These are phyloP conservation scores for Anadara kagoshimensis DNA, from an alignment of 1,140 invertebrate genomes.

Conservation along the genomic window DNA sequence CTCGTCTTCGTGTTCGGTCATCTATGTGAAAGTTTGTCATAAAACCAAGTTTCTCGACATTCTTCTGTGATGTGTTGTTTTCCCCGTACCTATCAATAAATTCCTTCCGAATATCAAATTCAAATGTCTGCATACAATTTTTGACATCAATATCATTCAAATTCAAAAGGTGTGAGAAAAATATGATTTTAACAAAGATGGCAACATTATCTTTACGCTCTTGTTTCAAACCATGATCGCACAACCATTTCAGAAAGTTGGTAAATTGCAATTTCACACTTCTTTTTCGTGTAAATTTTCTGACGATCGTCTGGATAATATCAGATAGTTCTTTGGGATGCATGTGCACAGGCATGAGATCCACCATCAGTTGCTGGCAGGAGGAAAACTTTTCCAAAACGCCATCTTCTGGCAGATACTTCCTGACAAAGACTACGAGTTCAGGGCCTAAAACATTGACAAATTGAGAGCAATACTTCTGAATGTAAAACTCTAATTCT, in stretches of 20 bases:
- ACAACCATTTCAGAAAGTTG: background rate
- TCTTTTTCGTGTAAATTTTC: background rate
- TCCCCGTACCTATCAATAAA: background rate
- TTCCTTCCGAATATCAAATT: conserved; percentile 3
- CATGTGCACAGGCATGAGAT: conserved; percentile 31
- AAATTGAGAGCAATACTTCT: conserved; percentile 14
- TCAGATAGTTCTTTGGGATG: conserved; percentile 1
- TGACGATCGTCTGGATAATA: background rate
- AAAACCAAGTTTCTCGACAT: background rate
- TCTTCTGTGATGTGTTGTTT: background rate
- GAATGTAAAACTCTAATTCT: conserved; percentile 27
- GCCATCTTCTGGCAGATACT: conserved; percentile 10
- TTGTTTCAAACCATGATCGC: background rate
- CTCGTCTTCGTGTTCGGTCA: background rate
- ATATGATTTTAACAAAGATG: conserved; percentile 9
- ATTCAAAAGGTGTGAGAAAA: conserved; percentile 15
- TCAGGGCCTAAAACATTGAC: conserved; percentile 7
- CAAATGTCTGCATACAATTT: conserved; percentile 17
- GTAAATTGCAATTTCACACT: conserved; percentile 8
- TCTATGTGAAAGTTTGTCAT: background rate
- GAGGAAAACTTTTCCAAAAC: conserved; percentile 31
- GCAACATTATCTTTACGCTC: conserved; percentile 13
- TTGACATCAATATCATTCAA: conserved; percentile 6
- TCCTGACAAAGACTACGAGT: conserved; percentile 14
- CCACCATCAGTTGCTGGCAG: conserved; percentile 32